Percentiles rank a stretch among this genome's conserved stretches.
Conservation (phyloP, 2,113 vertebrate genomes). For the Nestor notabilis region DNA sequence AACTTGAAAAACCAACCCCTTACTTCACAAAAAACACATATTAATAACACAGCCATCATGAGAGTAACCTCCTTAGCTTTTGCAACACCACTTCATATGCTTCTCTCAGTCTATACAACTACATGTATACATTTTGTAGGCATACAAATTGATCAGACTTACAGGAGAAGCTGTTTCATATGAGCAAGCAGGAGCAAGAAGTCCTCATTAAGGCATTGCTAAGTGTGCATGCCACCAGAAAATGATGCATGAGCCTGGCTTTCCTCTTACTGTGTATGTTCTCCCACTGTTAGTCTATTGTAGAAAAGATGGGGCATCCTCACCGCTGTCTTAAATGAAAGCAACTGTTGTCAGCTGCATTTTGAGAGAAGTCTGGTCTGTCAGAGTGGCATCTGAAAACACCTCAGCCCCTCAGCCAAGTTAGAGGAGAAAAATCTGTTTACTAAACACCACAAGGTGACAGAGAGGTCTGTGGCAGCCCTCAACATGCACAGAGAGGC, state of each 20-base stretch:
- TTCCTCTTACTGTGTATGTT: neutral
- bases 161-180: neutral
- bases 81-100: neutral
- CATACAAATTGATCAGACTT: neutral
- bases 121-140: rapidly evolving
- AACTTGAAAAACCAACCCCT: neutral
- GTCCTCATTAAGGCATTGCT: neutral
- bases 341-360: neutral
- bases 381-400: neutral
- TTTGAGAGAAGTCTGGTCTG: neutral
- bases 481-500: rapidly evolving
- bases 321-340: neutral
- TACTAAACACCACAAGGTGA: neutral
- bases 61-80: neutral
- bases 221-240: neutral
- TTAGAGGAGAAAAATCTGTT: neutral
- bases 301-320: neutral
- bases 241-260: neutral
- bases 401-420: neutral
- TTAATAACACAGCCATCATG: neutral
- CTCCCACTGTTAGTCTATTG: neutral
- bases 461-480: neutral
- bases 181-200: neutral
- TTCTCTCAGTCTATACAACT: neutral
- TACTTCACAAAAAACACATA: neutral